Evolutionary conservation across 1,140 invertebrate species (phyloP).

Genomic region (Drosophila lini): DNA sequence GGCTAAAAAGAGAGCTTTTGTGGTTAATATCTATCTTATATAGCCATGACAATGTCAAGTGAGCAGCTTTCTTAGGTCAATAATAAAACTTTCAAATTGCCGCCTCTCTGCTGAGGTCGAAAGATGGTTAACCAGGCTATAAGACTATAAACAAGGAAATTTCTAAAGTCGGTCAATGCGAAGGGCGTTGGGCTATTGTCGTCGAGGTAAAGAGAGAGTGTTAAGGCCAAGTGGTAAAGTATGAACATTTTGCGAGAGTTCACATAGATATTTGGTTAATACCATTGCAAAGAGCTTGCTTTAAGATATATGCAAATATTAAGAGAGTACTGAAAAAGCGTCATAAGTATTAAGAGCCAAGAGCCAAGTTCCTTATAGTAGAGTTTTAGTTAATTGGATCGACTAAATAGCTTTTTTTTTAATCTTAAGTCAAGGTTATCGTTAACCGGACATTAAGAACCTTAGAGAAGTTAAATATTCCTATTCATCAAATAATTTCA

Average conservation of each 20-base stretch:
- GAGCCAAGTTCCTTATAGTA: background rate
- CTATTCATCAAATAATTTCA: background rate
- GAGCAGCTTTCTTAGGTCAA: constrained; percentile 37
- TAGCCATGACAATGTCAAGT: constrained; percentile 8
- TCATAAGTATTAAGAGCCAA: background rate
- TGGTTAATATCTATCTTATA: constrained; percentile 1
- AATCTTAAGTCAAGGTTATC: background rate
- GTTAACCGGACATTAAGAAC: background rate
- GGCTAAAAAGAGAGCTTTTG: constrained; percentile 14
- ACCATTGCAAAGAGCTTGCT: background rate
- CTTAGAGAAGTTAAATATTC: background rate
- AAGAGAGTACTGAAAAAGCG: background rate
- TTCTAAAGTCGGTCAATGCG: constrained; percentile 38
- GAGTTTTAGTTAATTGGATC: background rate
- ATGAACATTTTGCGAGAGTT: background rate
- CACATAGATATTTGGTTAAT: background rate
- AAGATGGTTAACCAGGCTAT: background rate
- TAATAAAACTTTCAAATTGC: constrained; percentile 17
- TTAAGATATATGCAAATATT: background rate
- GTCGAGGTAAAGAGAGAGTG: constrained; percentile 5
- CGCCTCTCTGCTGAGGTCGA: background rate
- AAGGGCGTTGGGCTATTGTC: constrained; percentile 34
- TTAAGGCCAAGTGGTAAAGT: background rate
- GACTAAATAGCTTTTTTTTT: background rate
- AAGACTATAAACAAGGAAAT: background rate